Percentiles rank a stretch among this genome's conserved stretches.
phyloP scores from a whole-genome alignment of 2,888 invertebrate genomes.

The Syritta pipiens region DNA sequence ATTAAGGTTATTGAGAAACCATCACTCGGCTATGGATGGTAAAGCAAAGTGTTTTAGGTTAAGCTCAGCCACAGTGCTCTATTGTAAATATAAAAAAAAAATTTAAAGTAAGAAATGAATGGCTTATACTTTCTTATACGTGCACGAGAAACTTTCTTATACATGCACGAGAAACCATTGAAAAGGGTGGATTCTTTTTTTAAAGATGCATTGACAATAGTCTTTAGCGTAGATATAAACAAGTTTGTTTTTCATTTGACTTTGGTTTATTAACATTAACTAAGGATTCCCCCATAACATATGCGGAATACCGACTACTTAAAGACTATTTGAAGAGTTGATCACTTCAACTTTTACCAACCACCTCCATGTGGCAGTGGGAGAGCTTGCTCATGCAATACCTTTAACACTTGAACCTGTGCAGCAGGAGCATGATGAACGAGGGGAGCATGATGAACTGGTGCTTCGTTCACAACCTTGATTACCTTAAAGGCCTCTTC shows the following conservation, averaged over 20 bases:
- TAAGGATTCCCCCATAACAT: slow-evolving; percentile 15
- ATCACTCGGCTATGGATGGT: not conserved
- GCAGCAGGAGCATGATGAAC: slow-evolving; percentile 23
- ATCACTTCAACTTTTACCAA: slow-evolving; percentile 16
- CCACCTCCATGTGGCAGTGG: not conserved
- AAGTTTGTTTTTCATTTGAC: slow-evolving; percentile 3
- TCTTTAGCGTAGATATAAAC: too few relatives aligned
- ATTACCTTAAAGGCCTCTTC: not conserved
- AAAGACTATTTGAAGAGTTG: not conserved
- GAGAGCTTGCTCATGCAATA: slow-evolving; percentile 23
- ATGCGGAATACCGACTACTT: slow-evolving; percentile 3
- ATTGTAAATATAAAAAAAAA: too few relatives aligned
- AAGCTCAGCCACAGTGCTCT: not conserved
- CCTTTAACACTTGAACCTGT: slow-evolving; percentile 22
- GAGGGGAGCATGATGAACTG: slow-evolving; percentile 4
- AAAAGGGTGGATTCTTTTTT: too few relatives aligned
- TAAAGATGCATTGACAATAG: too few relatives aligned
- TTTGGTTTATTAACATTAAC: slow-evolving; percentile 23
- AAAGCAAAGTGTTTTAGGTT: not conserved
- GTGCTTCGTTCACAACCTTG: slow-evolving; percentile 15
- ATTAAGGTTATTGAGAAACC: slow-evolving; percentile 9
- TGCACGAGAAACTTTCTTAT: slow-evolving; percentile 6
- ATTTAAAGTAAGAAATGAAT: too few relatives aligned
- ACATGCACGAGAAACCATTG: too few relatives aligned
- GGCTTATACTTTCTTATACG: too few relatives aligned